Evolutionary conservation across 2,888 invertebrate genomes (phyloP), one percentile per base, ranked within the genome.

Genomic region (Incurvaria masculella): DNA sequence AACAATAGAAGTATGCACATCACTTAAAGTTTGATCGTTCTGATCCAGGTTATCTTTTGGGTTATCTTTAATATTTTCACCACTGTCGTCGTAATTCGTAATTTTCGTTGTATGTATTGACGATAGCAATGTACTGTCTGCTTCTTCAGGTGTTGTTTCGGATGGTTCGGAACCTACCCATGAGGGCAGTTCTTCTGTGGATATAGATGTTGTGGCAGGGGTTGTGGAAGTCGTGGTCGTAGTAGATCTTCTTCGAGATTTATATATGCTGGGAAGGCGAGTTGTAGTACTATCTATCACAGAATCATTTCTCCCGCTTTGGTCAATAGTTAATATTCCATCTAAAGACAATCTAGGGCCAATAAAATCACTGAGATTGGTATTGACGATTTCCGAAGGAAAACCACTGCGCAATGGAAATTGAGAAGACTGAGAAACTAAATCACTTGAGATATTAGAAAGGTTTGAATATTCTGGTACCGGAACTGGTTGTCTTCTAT

Each of bases 401-500:
- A 33, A 33, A 33, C 33, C 14, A 4, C 33, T 11, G 33, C 33
- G 33, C 8, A n/a, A 3, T n/a, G 33, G 14, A 33, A 33, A 33
- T 14, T 14, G 3, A 3, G 14, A 33, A 33, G 33, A 3, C 4
- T 4, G 23, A 14, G 33, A 33, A 6, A n/a, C 14, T 33, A n/a
- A n/a, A n/a, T n/a, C n/a, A n/a, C n/a, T n/a, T n/a, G n/a, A n/a
- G n/a, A n/a, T n/a, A n/a, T n/a, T n/a, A n/a, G n/a, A n/a, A n/a
- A n/a, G n/a, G n/a, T n/a, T n/a, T n/a, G n/a, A n/a, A n/a, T 4
- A 33, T 14, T 33, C 14, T 14, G 8, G 3, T 14, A 14, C 14
- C 4, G 8, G 3, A 33, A 33, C 14, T n/a, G 33, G 33, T 33
- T 33, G 33, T 33, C 33, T 33, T 50, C 56, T 60, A 20, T 56